Percentiles rank a stretch among this genome's conserved stretches.
phyloP scores from a whole-genome alignment of 2,797 vertebrate genomes.

The Amblyopsis hoosieri region DNA sequence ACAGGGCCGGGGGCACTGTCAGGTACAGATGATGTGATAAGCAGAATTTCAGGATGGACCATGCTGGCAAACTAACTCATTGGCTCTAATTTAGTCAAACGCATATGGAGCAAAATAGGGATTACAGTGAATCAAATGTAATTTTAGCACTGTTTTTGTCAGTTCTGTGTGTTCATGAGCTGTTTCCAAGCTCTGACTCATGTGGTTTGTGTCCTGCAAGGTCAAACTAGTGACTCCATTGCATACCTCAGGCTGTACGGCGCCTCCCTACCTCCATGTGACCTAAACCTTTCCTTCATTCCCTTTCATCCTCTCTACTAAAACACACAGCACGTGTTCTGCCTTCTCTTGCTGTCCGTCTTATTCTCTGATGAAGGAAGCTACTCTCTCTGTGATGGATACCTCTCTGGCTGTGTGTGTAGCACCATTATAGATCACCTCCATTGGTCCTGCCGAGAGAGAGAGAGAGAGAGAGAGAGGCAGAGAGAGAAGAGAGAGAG shows the following conservation, averaged over 20 bases:
- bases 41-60: slow-evolving; percentile 42
- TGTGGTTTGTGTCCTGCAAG: slow-evolving; percentile 55
- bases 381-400: neutral
- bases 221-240: slow-evolving; percentile 57
- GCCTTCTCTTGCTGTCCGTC: slow-evolving; percentile 4
- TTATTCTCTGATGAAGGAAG: slow-evolving; percentile 16
- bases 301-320: slow-evolving; percentile 17
- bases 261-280: slow-evolving; percentile 44
- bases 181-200: slow-evolving; percentile 35
- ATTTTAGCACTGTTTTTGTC: slow-evolving; percentile 28
- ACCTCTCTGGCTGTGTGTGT: slow-evolving; percentile 7
- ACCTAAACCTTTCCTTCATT: slow-evolving; percentile 37
- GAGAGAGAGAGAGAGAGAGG: slow-evolving; percentile 4
- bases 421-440: slow-evolving; percentile 34
- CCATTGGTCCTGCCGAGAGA: slow-evolving; percentile 20
- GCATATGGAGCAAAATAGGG: slow-evolving; percentile 3
- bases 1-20: slow-evolving; percentile 32
- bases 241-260: slow-evolving; percentile 49
- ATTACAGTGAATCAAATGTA: slow-evolving; percentile 3
- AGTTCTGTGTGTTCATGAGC: slow-evolving; percentile 23
- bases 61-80: slow-evolving; percentile 1
- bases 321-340: neutral
- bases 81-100: slow-evolving; percentile 30
- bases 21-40: slow-evolving; percentile 45
- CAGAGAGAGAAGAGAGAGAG: neutral